A percentile compares a stretch with the other conserved stretches of the same genome.
Evolutionary conservation across 2,888 invertebrate genomes (phyloP).

Genomic region (Phaedon cochleariae): DNA sequence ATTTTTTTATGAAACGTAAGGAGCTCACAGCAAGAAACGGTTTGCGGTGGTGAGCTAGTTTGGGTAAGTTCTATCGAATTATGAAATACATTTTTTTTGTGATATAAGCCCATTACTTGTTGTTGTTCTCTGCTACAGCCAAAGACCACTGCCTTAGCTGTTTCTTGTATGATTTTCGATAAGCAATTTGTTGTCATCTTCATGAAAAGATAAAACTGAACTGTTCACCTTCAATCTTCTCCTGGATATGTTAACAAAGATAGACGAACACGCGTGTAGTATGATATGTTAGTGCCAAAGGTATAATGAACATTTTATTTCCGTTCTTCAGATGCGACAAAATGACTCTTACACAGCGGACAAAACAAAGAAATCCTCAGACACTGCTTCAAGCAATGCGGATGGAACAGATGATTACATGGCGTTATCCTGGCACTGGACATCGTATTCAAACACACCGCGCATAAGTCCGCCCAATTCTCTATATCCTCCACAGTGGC

Average conservation of each 20-base stretch:
- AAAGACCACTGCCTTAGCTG: constrained; percentile 75
- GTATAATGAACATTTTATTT: not conserved
- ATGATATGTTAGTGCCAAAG: no score
- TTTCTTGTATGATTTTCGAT: constrained; percentile 79
- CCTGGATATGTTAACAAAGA: no score
- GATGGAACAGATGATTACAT: constrained; percentile 82
- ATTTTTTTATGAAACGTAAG: no score
- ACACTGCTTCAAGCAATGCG: constrained; percentile 77
- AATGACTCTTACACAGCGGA: constrained; percentile 74
- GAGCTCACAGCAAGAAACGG: no score
- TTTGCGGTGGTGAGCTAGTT: no score
- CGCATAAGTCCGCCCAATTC: constrained; percentile 78
- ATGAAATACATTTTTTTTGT: no score
- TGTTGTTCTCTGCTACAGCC: constrained; percentile 73
- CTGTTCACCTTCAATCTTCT: no score
- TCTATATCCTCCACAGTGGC: constrained; percentile 74
- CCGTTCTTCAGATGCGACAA: constrained; percentile 39
- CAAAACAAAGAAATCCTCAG: constrained; percentile 74
- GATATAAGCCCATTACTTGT: no score
- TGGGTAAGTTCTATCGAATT: no score
- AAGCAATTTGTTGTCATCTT: no score
- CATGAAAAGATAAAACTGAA: no score
- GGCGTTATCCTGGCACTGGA: constrained; percentile 77
- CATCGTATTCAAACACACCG: constrained; percentile 78
- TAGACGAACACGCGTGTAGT: no score